These are phyloP conservation scores for Brachyrhaphis roseni DNA, from an alignment of 2,797 vertebrate genomes.

Conservation along the genomic window DNA sequence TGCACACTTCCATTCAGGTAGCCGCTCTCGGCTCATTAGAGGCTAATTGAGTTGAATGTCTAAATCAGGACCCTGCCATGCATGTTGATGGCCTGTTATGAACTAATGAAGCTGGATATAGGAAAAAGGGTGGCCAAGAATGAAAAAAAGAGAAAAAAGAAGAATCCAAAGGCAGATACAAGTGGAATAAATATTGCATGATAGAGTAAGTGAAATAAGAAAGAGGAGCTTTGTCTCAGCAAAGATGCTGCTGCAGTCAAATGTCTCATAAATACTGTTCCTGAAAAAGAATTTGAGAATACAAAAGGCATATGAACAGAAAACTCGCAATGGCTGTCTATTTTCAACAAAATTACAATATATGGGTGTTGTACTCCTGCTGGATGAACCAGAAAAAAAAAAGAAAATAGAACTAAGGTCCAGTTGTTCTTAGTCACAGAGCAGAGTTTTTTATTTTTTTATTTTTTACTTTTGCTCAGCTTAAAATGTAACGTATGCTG, in stretches of 20 bases:
- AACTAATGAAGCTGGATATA: conserved; percentile 85
- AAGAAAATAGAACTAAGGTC: background rate
- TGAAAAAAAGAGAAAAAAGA: conserved; percentile 20
- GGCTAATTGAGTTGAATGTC: conserved; percentile 85
- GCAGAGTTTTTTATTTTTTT: no score
- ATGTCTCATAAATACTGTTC: background rate
- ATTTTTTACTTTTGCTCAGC: no score
- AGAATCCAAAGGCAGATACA: conserved; percentile 65
- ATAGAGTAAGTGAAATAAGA: conserved; percentile 48
- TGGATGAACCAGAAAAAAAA: background rate
- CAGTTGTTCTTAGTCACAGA: background rate
- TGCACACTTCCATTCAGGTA: conserved; percentile 69
- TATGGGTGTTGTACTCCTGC: background rate
- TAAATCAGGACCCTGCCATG: conserved; percentile 87
- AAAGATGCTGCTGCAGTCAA: conserved; percentile 18
- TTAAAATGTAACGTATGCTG: no score
- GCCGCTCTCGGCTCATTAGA: conserved; percentile 76
- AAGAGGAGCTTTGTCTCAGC: conserved; percentile 28
- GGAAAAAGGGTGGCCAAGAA: conserved; percentile 52
- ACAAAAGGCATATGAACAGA: background rate
- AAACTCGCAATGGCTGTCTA: background rate
- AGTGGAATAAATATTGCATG: conserved; percentile 61
- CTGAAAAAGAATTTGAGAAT: background rate
- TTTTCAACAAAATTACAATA: background rate
- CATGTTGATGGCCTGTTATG: conserved; percentile 91